Percentiles rank a stretch among this genome's conserved stretches.
These are phyloP conservation scores for Drosophila insularis DNA, from an alignment of 1,140 invertebrate species.

Conservation along the genomic window DNA sequence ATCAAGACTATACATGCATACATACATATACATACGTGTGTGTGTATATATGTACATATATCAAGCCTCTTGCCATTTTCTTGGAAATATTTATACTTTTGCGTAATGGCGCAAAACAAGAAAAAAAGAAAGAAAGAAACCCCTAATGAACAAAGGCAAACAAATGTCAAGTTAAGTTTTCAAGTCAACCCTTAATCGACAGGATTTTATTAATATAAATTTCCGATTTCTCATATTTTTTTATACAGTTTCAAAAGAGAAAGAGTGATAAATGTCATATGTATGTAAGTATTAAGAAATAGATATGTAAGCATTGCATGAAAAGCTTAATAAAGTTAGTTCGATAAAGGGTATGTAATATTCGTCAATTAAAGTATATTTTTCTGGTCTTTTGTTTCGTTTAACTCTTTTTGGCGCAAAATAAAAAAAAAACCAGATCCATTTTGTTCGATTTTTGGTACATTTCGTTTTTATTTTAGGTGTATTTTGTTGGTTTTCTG, in stretches of 20 bases:
- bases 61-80: slow-evolving; percentile 67
- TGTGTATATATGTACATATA: slow-evolving; percentile 33
- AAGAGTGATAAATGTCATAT: no score
- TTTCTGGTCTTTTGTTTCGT: slow-evolving; percentile 9
- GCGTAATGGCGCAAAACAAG: background rate
- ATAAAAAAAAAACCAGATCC: background rate
- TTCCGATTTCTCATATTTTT: no score
- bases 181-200: background rate
- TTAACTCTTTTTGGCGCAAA: background rate
- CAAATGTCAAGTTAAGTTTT: background rate
- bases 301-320: no score
- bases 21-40: background rate
- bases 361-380: background rate
- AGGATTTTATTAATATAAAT: no score
- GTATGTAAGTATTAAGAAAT: no score
- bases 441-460: slow-evolving; percentile 19
- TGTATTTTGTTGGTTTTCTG: slow-evolving; percentile 49
- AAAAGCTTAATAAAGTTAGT: no score
- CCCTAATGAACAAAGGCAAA: slow-evolving; percentile 13
- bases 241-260: no score
- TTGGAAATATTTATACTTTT: background rate
- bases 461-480: slow-evolving; percentile 39
- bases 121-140: slow-evolving; percentile 26
- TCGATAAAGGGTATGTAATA: background rate
- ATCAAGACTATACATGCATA: slow-evolving; percentile 10